Percentiles rank a stretch among this genome's conserved stretches.
Conservation (phyloP, 2,113 vertebrate species). For the Lepisosteus osseus region DNA sequence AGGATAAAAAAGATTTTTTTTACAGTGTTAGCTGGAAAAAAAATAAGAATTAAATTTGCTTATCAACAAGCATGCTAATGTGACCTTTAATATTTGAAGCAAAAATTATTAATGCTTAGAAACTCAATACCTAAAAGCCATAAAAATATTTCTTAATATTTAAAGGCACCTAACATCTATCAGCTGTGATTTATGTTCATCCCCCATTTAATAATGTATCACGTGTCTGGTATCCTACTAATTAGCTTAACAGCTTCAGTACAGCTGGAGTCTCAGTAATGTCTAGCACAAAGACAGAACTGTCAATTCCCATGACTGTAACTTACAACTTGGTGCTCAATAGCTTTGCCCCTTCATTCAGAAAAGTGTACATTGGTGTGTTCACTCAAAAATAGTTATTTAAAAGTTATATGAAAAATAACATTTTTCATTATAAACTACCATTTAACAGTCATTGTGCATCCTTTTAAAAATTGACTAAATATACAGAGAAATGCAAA, state of each 20-base stretch:
- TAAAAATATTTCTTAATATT: constrained; percentile 38
- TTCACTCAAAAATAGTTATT: no score
- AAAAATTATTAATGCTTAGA: constrained; percentile 61
- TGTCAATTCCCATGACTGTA: neutral
- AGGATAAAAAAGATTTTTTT: neutral
- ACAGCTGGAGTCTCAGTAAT: neutral
- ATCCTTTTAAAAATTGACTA: no score
- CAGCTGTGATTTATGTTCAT: constrained; percentile 34
- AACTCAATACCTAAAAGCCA: constrained; percentile 55
- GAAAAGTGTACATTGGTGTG: no score
- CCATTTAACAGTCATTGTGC: no score
- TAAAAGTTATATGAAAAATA: no score
- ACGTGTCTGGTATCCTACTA: neutral
- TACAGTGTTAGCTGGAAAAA: neutral
- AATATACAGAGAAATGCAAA: no score
- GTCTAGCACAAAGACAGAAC: neutral
- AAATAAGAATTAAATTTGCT: constrained; percentile 47
- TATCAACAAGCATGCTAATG: constrained; percentile 68
- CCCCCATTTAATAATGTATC: constrained; percentile 31
- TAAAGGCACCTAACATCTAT: constrained; percentile 23
- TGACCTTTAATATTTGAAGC: constrained; percentile 65
- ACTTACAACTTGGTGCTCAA: neutral
- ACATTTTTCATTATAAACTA: no score
- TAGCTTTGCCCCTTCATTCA: no score
- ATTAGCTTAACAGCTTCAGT: neutral